phyloP scores from a whole-genome alignment of 2,888 invertebrate genomes.

The Agriopis marginaria region DNA sequence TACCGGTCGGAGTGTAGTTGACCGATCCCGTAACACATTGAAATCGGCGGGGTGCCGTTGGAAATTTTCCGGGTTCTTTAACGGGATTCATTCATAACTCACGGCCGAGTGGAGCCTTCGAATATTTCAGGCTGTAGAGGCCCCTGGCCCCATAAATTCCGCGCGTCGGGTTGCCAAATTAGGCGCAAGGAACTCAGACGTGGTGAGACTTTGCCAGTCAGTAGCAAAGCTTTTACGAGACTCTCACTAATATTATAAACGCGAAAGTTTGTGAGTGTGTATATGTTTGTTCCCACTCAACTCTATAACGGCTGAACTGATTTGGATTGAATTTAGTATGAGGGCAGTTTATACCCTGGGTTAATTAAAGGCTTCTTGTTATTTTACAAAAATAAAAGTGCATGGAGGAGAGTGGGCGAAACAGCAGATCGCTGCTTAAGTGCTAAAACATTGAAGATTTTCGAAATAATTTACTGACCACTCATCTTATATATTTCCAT shows the following conservation, averaged over 20 bases:
- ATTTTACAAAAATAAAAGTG: too few relatives aligned
- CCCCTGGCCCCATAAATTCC: conserved; percentile 81
- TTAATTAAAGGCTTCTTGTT: too few relatives aligned
- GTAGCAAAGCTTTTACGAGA: conserved; percentile 18
- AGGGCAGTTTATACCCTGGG: too few relatives aligned
- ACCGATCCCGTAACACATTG: conserved; percentile 51
- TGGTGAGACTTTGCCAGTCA: conserved; percentile 18
- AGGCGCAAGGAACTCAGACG: conserved; percentile 82
- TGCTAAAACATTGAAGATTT: not conserved
- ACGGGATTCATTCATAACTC: conserved; percentile 86
- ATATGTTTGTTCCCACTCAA: too few relatives aligned
- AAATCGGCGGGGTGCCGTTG: conserved; percentile 69
- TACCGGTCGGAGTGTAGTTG: conserved; percentile 40
- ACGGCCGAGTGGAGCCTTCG: conserved; percentile 84
- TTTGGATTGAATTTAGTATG: too few relatives aligned
- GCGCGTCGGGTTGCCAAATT: conserved; percentile 86
- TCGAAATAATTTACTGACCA: not conserved
- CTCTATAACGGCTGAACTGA: too few relatives aligned
- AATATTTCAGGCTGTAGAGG: conserved; percentile 83
- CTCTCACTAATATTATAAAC: not conserved
- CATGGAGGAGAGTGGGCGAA: too few relatives aligned
- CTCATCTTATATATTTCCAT: not conserved
- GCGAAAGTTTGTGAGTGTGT: too few relatives aligned
- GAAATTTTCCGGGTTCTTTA: conserved; percentile 86
- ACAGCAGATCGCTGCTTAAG: too few relatives aligned